Conservation (phyloP, 2,113 vertebrate genomes). For the Marcusenius ussheri region DNA sequence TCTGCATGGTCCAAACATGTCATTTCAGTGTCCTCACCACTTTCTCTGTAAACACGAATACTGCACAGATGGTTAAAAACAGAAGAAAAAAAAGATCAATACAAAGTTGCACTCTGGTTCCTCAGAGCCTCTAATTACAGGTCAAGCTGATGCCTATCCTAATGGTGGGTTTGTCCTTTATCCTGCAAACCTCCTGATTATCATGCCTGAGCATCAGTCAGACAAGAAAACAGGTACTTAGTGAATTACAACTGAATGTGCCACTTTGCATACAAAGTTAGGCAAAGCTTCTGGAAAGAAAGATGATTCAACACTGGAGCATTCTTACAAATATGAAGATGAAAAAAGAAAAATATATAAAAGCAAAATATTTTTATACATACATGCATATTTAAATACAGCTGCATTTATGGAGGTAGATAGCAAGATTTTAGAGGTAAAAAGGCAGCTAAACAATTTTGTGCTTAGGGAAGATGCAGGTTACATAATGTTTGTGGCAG, state of each 20-base stretch:
- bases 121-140: not conserved
- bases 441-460: constrained; percentile 41
- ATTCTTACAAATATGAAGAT: constrained; percentile 12
- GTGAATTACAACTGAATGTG: not conserved
- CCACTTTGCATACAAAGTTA: not conserved
- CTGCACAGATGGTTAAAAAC: not conserved
- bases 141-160: not conserved
- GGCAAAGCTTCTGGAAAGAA: not conserved
- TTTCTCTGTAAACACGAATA: not conserved
- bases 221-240: not conserved
- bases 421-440: constrained; percentile 56
- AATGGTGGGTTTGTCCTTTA: constrained; percentile 1
- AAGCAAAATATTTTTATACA: constrained; percentile 56
- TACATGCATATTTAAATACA: constrained; percentile 49
- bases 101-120: not conserved
- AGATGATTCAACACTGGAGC: not conserved
- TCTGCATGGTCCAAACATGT: not conserved
- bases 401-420: constrained; percentile 61
- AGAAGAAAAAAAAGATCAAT: not conserved
- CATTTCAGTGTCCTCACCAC: not conserved
- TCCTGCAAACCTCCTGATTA: constrained; percentile 3
- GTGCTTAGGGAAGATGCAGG: constrained; percentile 46
- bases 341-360: constrained; percentile 53
- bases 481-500: constrained; percentile 33
- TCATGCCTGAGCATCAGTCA: not conserved